Conservation (phyloP, 2,888 invertebrate species). For the Ormyrus pomaceus region DNA sequence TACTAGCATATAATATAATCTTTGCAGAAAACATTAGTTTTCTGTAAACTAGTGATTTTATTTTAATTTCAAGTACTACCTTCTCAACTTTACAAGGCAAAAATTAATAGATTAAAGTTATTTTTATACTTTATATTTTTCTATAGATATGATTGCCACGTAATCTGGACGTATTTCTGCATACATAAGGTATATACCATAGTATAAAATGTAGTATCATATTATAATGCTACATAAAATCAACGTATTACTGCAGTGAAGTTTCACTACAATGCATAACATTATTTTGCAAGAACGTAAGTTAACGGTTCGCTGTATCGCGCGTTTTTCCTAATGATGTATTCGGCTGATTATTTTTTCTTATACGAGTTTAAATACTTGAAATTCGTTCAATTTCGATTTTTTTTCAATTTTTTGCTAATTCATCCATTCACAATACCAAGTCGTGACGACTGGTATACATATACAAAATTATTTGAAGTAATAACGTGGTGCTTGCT, state of each 20-base stretch:
- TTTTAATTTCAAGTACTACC: too few relatives aligned
- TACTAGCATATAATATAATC: too few relatives aligned
- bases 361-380: neutral
- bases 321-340: constrained; percentile 9
- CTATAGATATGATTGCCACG: neutral
- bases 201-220: neutral
- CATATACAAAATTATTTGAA: constrained; percentile 51
- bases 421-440: constrained; percentile 45
- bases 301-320: constrained; percentile 4
- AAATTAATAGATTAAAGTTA: neutral
- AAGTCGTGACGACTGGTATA: constrained; percentile 40
- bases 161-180: too few relatives aligned
- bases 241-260: too few relatives aligned
- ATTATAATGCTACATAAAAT: constrained; percentile 17
- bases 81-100: too few relatives aligned
- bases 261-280: too few relatives aligned
- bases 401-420: constrained; percentile 44
- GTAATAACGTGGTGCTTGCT: constrained; percentile 51
- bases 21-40: too few relatives aligned
- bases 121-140: neutral
- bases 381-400: constrained; percentile 17
- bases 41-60: neutral
- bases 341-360: constrained; percentile 4
- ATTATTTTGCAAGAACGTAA: constrained; percentile 13
- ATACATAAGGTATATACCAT: too few relatives aligned